A percentile compares a stretch with the other conserved stretches of the same genome.
Conservation (phyloP, 2,113 vertebrate species). For the Dipodomys ordii region DNA sequence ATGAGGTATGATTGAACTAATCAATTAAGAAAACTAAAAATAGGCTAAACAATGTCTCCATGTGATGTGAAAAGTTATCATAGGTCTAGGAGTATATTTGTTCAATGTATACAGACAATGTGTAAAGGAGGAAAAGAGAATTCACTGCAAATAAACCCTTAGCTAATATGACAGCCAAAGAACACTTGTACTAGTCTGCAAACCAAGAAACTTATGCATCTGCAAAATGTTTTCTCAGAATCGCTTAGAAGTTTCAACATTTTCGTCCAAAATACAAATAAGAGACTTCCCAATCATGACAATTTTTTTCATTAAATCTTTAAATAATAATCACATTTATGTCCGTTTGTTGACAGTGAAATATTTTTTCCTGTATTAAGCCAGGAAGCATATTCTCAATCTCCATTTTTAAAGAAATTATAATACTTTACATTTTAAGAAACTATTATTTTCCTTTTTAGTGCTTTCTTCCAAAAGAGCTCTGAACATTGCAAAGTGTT, state of each 20-base stretch:
- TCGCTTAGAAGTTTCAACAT: conserved; percentile 32
- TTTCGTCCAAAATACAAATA: conserved; percentile 32
- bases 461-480: conserved; percentile 60
- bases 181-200: background rate
- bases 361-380: conserved; percentile 42
- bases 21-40: conserved; percentile 68
- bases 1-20: conserved; percentile 60
- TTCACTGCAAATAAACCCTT: conserved; percentile 62
- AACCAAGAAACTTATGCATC: background rate
- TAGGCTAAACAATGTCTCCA: conserved; percentile 49
- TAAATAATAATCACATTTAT: conserved; percentile 55
- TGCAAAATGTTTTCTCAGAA: conserved; percentile 3
- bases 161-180: conserved; percentile 6
- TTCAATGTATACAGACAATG: conserved; percentile 54
- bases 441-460: conserved; percentile 67
- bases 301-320: conserved; percentile 19
- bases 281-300: conserved; percentile 8
- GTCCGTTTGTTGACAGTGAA: conserved; percentile 37
- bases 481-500: conserved; percentile 61
- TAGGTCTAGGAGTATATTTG: conserved; percentile 57
- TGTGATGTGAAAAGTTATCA: conserved; percentile 59
- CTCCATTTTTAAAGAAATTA: conserved; percentile 54
- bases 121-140: conserved; percentile 50
- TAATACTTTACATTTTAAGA: conserved; percentile 73
- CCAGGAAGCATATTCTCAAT: conserved; percentile 51